Evolutionary conservation across 2,113 vertebrate genomes (phyloP).

Genomic region (Globicephala melas): DNA sequence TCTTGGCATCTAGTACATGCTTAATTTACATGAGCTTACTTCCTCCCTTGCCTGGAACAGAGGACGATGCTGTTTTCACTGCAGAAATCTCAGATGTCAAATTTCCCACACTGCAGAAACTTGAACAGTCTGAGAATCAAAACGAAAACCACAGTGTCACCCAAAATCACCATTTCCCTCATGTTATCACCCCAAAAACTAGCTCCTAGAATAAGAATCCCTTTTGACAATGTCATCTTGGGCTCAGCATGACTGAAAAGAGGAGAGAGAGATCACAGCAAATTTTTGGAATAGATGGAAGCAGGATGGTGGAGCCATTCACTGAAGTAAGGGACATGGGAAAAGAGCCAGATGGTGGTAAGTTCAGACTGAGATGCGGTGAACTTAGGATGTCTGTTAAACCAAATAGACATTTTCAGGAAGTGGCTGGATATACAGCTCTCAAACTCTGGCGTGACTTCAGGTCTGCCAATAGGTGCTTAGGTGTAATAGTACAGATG

Average conservation of each 20-base stretch:
- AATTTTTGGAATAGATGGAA: background rate
- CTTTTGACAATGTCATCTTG: background rate
- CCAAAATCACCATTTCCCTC: background rate
- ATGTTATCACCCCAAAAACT: background rate
- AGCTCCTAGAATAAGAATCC: background rate
- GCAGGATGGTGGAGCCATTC: background rate
- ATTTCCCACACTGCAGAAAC: background rate
- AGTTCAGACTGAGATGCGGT: background rate
- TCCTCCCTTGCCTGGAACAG: background rate
- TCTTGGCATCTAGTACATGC: background rate
- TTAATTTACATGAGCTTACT: conserved; percentile 24
- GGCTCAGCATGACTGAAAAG: background rate
- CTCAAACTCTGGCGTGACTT: background rate
- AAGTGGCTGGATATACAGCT: background rate
- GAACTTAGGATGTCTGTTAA: background rate
- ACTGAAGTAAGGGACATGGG: background rate
- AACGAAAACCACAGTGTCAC: background rate
- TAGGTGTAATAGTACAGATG: background rate
- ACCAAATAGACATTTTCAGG: background rate
- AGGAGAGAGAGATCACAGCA: background rate
- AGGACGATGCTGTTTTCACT: background rate
- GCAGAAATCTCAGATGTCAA: background rate
- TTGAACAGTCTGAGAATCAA: background rate
- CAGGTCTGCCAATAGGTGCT: background rate
- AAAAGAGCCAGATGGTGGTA: background rate